Evolutionary conservation across 2,797 vertebrate genomes (phyloP), one percentile per base, ranked within the genome.

Genomic region (Anas georgica): DNA sequence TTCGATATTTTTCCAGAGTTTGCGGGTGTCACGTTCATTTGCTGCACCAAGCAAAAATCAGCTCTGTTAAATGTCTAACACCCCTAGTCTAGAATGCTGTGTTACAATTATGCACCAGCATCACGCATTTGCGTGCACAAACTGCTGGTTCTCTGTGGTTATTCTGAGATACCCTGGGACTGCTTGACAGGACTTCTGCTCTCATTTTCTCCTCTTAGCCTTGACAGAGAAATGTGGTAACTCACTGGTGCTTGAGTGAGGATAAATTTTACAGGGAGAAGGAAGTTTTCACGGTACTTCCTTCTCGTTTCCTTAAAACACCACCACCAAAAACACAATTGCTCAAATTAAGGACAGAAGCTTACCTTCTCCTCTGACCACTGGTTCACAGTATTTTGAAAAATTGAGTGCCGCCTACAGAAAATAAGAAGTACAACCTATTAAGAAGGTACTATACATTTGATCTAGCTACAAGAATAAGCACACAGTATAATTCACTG

Each of bases 1-100:
- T 96, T 99, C 99, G n/a, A 99, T 99, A 91, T 99, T 99, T 82
- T 98, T 98, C 99, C 99, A 99, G 63, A 99, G 98, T 91, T 99
- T 99, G 95, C 99, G 99, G 20, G 98, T 98, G 96, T 99, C 99
- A 0, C 98, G 98, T 94, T 99, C 99, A 91, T 98, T 99, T 70
- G 98, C 99, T 99, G 95, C 63, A 60, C 43, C 56, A 88, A 94
- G 84, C 1, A 89, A 78, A 59, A 96, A 83, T 31, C 73, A 89
- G 90, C 46, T 46, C 46, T 46, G 93, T 85, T 82, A 95, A 87
- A 88, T 6, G 12, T 50, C 62, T 45, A 58, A 79, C 17, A 82
- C 2, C 12, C 14, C 31, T 21, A 64, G 26, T 29, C n/a, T 13
- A 43, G 69, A 59, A 76, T 5, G 28, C 28, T 48, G 10, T 11